A percentile compares a stretch with the other conserved stretches of the same genome.
Conservation (phyloP, 2,888 invertebrate species). For the Ectropis crepuscularia region DNA sequence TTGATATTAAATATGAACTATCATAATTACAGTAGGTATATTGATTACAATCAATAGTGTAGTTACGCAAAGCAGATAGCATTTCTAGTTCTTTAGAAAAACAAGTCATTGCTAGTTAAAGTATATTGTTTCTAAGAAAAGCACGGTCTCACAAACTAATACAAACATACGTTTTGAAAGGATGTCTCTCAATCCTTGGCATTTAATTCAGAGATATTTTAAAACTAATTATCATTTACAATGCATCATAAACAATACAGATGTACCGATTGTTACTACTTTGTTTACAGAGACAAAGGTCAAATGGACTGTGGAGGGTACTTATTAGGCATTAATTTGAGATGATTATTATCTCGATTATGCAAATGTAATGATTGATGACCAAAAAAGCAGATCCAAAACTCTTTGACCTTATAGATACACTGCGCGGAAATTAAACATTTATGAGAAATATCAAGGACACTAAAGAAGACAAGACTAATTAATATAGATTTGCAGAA, state of each 20-base stretch:
- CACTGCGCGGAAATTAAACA: constrained; percentile 5
- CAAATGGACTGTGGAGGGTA: constrained; percentile 39
- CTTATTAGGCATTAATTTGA: constrained; percentile 36
- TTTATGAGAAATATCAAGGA: constrained; percentile 24
- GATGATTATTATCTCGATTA: constrained; percentile 32
- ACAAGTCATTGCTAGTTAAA: not conserved
- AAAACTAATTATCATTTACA: constrained; percentile 56
- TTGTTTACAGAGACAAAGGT: constrained; percentile 51
- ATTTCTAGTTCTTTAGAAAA: not conserved
- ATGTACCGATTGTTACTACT: constrained; percentile 46
- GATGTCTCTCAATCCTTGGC: constrained; percentile 46
- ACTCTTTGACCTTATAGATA: constrained; percentile 32
- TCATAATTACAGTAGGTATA: too few species aligned
- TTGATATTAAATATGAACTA: too few species aligned
- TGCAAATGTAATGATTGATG: constrained; percentile 34
- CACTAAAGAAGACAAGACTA: not conserved
- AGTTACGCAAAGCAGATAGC: not conserved
- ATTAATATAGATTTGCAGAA: not conserved
- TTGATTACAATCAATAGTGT: not conserved
- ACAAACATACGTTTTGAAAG: constrained; percentile 23
- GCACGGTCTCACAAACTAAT: not conserved
- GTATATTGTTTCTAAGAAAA: too few species aligned
- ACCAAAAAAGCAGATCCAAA: constrained; percentile 20
- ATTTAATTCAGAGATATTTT: constrained; percentile 46
- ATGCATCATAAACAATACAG: constrained; percentile 52